Base-by-base conservation (phyloP, 2,797 vertebrate species). In the Champsocephalus gunnari region DNA sequence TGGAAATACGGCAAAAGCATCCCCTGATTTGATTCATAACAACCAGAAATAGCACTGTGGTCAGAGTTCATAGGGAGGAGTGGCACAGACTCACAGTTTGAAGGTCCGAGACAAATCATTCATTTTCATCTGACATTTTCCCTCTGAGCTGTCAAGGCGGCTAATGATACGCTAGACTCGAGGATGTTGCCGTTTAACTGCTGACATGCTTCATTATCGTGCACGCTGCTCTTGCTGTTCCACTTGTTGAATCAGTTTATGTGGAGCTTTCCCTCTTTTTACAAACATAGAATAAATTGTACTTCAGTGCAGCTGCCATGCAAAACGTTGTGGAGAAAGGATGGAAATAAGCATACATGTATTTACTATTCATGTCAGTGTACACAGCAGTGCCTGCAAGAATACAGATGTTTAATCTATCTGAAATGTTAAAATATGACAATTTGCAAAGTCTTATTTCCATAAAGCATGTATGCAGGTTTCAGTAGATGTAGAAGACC, bases 161-260 rank as follows among this genome's bases (percentile, higher is more conserved):
- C 8, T 60, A 19, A 38, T 54, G 24, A 56, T 59, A n/a, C 64
- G 16, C 50, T 63, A 6, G 34, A 44, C 9, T 45, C 1, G 0
- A 21, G 45, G 48, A 12, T 14, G 43, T 21, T 41, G 48, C 21
- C 48, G 50, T n/a, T 28, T 28, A 28, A 57, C 28, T 59, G 28
- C 21, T 45, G 70, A 60, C 41, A 64, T 34, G 47, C 48, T 44
- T 61, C 57, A 71, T 77, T 67, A 47, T 19, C 17, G 1, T 58
- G 56, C 49, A 59, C 21, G 24, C 34, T 21, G 34, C 49, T 66
- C 17, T 63, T 44, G 41, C 17, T 13, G 13, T 73, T 70, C 68
- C 73, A 41, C 21, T 71, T 60, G 17, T 80, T 73, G 45, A 58
- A 57, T 67, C 65, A 38, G 43, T 74, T 61, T 34, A 43, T 59